Evolutionary conservation across 2,888 invertebrate species (phyloP).

Genomic region (Escarpia spicata): DNA sequence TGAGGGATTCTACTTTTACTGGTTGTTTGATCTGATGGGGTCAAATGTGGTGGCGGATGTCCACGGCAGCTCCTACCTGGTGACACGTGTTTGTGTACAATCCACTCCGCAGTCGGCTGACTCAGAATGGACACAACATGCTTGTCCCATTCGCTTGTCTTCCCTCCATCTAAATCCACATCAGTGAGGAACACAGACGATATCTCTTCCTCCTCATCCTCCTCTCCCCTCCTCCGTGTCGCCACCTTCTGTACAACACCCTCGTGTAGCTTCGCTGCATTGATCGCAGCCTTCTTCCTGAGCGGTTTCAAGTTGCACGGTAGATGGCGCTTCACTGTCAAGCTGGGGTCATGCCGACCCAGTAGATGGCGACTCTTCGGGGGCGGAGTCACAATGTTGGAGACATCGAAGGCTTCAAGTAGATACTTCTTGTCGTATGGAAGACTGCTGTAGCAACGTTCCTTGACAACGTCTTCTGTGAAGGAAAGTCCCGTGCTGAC

Average conservation of each 20-base stretch:
- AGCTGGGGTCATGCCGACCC: slow-evolving; percentile 19
- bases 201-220: background rate
- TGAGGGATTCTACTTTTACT: too few species aligned
- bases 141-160: slow-evolving; percentile 57
- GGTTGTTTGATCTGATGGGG: too few species aligned
- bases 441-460: slow-evolving; percentile 57
- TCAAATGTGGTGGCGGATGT: background rate
- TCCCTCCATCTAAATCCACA: background rate
- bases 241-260: background rate
- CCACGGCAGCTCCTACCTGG: slow-evolving; percentile 36
- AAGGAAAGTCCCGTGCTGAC: slow-evolving; percentile 57
- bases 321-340: background rate
- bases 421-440: slow-evolving; percentile 62
- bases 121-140: slow-evolving; percentile 60
- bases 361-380: background rate
- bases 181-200: slow-evolving; percentile 28
- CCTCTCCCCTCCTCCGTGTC: background rate
- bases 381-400: slow-evolving; percentile 26
- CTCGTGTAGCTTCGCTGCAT: slow-evolving; percentile 38
- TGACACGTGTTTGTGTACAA: slow-evolving; percentile 55
- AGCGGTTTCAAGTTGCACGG: slow-evolving; percentile 10
- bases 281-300: slow-evolving; percentile 18
- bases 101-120: slow-evolving; percentile 62
- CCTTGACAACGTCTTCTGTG: slow-evolving; percentile 60
- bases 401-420: slow-evolving; percentile 52